phyloP scores from a whole-genome alignment of 2,888 invertebrate genomes.

The Erebia ligea region DNA sequence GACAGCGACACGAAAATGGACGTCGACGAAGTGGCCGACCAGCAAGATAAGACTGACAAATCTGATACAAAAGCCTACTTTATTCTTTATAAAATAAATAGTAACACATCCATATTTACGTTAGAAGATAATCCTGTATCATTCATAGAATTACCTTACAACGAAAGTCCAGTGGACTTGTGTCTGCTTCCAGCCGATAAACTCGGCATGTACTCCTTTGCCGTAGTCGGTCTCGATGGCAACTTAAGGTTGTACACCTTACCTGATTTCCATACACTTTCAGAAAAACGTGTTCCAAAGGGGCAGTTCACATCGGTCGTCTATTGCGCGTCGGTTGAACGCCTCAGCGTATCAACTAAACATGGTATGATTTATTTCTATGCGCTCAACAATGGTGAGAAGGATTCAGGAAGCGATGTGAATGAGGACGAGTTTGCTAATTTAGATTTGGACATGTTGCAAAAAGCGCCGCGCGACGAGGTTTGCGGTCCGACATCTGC shows the following conservation, averaged over 20 bases:
- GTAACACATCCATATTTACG: slow-evolving; percentile 66
- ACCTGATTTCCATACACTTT: slow-evolving; percentile 86
- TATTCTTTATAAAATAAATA: slow-evolving; percentile 69
- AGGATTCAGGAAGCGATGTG: slow-evolving; percentile 87
- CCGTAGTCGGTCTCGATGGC: slow-evolving; percentile 90
- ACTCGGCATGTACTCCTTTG: slow-evolving; percentile 84
- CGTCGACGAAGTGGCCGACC: slow-evolving; percentile 63
- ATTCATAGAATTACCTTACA: slow-evolving; percentile 83
- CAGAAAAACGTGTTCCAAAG: slow-evolving; percentile 86
- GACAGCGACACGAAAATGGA: slow-evolving; percentile 77
- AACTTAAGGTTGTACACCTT: slow-evolving; percentile 88
- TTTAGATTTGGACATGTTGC: slow-evolving; percentile 74
- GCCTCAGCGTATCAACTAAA: slow-evolving; percentile 92
- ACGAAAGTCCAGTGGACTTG: slow-evolving; percentile 88
- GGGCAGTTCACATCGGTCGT: slow-evolving; percentile 91
- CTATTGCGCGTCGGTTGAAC: slow-evolving; percentile 94
- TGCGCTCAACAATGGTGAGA: slow-evolving; percentile 88
- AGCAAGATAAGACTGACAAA: slow-evolving; percentile 54
- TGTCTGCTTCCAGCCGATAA: slow-evolving; percentile 85
- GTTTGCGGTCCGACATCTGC: slow-evolving; percentile 57
- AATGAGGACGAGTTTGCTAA: slow-evolving; percentile 86
- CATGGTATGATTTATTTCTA: slow-evolving; percentile 93
- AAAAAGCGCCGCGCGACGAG: slow-evolving; percentile 67
- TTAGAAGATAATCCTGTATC: slow-evolving; percentile 84
- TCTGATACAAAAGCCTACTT: slow-evolving; percentile 67